phyloP scores from a whole-genome alignment of 2,888 invertebrate species.

The Phragmatobia fuliginosa region DNA sequence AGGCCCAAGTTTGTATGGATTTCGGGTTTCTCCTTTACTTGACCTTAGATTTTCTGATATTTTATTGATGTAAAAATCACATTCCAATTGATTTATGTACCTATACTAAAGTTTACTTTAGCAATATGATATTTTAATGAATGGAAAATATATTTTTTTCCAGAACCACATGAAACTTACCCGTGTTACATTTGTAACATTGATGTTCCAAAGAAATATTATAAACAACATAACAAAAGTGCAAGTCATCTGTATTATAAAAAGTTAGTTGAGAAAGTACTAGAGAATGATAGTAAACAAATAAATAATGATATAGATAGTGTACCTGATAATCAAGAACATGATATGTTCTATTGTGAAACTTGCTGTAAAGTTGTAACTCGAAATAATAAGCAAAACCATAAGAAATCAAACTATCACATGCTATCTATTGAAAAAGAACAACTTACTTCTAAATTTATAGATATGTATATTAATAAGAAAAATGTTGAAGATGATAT shows the following conservation, averaged over 20 bases:
- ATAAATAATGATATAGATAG: conserved; percentile 18
- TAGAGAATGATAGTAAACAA: conserved; percentile 49
- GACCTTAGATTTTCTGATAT: not conserved
- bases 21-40: not conserved
- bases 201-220: conserved; percentile 52
- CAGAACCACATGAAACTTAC: conserved; percentile 38
- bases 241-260: conserved; percentile 48
- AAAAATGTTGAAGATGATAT: not conserved
- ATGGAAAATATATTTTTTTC: not conserved
- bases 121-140: too few species aligned
- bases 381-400: conserved; percentile 8
- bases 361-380: conserved; percentile 21
- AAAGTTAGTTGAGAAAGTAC: conserved; percentile 49
- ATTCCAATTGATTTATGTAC: too few species aligned
- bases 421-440: conserved; percentile 7
- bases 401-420: conserved; percentile 25
- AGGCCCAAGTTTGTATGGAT: too few species aligned
- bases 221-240: conserved; percentile 51
- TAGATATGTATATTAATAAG: conserved; percentile 12
- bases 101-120: not conserved
- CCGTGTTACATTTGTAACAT: conserved; percentile 58
- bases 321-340: not conserved
- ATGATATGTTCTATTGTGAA: conserved; percentile 23
- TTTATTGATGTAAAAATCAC: not conserved
- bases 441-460: conserved; percentile 15